phyloP scores from a whole-genome alignment of 2,113 vertebrate species.

The Dasyurus viverrinus region DNA sequence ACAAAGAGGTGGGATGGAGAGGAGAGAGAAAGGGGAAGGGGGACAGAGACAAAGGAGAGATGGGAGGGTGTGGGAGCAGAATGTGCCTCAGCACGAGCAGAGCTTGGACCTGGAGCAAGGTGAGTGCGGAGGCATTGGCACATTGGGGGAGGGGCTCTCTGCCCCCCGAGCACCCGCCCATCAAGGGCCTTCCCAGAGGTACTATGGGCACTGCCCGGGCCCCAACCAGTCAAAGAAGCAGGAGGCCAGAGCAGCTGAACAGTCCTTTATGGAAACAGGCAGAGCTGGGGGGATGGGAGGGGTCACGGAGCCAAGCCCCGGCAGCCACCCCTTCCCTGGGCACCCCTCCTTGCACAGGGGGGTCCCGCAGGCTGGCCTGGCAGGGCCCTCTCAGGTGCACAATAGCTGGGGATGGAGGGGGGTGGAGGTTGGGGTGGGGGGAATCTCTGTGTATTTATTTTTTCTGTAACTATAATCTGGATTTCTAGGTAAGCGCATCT shows the following conservation, averaged over 20 bases:
- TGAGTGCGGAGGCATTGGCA: background rate
- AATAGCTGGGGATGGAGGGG: background rate
- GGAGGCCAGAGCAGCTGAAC: conserved; percentile 51
- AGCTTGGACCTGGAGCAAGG: too few species aligned
- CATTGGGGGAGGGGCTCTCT: background rate
- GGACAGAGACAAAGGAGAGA: too few species aligned
- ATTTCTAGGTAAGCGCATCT: conserved; percentile 49
- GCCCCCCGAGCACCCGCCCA: background rate
- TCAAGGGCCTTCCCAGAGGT: too few species aligned
- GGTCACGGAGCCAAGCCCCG: background rate
- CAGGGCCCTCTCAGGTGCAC: background rate
- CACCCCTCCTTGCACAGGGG: background rate
- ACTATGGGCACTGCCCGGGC: background rate
- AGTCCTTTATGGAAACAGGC: conserved; percentile 74
- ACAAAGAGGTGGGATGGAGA: too few species aligned
- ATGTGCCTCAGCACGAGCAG: background rate
- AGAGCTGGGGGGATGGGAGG: conserved; percentile 38
- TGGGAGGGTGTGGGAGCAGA: background rate
- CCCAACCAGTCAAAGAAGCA: background rate
- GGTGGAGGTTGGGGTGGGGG: background rate
- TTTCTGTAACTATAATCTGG: conserved; percentile 76
- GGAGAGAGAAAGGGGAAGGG: too few species aligned
- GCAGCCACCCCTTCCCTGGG: conserved; percentile 17
- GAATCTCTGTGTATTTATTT: conserved; percentile 61
- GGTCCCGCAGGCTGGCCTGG: conserved; percentile 3